Conservation (phyloP, 2,797 vertebrate genomes). For the Ciconia nigra region DNA sequence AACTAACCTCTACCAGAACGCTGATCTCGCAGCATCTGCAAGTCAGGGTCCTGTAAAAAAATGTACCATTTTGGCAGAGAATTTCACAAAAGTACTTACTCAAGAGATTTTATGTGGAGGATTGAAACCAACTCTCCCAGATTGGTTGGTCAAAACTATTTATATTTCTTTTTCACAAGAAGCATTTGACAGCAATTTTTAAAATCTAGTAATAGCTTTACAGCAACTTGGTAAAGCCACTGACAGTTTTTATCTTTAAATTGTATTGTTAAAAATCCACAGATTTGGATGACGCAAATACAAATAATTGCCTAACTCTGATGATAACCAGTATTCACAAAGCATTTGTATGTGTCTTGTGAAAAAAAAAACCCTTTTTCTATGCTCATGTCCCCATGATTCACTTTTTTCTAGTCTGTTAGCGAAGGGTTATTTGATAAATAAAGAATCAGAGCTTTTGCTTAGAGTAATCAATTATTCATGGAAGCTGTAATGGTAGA, state of each 20-base stretch:
- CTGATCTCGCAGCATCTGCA: background rate
- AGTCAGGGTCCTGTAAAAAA: background rate
- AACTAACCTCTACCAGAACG: background rate
- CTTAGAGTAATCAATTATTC: slow-evolving; percentile 37
- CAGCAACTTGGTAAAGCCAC: background rate
- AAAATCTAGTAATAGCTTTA: background rate
- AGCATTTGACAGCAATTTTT: background rate
- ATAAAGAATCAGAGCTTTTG: background rate
- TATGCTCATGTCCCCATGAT: background rate
- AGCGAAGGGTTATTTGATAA: slow-evolving; percentile 1
- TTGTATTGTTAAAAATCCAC: background rate
- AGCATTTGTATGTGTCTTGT: background rate
- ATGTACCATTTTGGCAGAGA: background rate
- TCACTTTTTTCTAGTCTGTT: background rate
- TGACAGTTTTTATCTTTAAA: background rate
- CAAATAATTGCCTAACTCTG: background rate
- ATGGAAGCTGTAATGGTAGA: background rate
- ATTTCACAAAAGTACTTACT: background rate
- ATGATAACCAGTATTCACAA: background rate
- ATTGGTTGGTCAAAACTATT: background rate
- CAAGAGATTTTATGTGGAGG: background rate
- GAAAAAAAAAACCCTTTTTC: background rate
- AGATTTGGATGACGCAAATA: background rate
- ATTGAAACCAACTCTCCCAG: background rate
- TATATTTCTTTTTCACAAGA: background rate